Base-by-base conservation (phyloP, 2,797 vertebrate species). In the Alexandromys oeconomus region DNA sequence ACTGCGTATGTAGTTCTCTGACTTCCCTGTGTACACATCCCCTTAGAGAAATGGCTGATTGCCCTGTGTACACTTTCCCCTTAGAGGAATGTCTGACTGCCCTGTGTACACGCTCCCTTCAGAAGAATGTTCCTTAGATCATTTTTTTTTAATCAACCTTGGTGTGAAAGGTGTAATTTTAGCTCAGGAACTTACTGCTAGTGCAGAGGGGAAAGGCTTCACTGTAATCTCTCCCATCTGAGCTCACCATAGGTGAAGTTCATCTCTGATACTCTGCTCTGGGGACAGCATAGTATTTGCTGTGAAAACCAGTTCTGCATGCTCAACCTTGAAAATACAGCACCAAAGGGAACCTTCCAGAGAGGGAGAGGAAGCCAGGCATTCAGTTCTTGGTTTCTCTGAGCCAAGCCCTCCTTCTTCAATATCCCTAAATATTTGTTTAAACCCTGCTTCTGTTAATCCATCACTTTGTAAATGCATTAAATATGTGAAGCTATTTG, bases 391-490 rank as follows among this genome's bases (percentile, higher is more conserved):
- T 57, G 1, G 15, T 37, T 88, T 87, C 67, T 73, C 71, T 37
- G 34, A 34, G 37, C 88, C 67, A 69, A 91, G 88, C 48, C 46
- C 77, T 94, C 19, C 37, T 61, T 3, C 6, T 15, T 37, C 67
- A 14, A 2, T 86, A 87, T 84, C 89, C 87, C 21, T 87, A 84
- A 95, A 69, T 93, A 94, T 96, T 96, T 96, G 77, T 69, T 92
- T 96, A 90, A 90, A 92, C 54, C 27, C 54, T 78, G 2, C 77
- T 80, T 76, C 43, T n/a, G 29, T 89, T 48, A 61, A 23, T 78
- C 91, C 40, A 51, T 85, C 73, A 15, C 81, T 85, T 90, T 91
- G 54, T 92, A 96, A 90, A 94, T 77, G 40, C 19, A 77, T 63
- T 43, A 61, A 93, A 31, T 59, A 19, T 11, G 5, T 73, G 31